Base-by-base conservation (phyloP, 2,113 vertebrate species). In the Fulica atra region DNA sequence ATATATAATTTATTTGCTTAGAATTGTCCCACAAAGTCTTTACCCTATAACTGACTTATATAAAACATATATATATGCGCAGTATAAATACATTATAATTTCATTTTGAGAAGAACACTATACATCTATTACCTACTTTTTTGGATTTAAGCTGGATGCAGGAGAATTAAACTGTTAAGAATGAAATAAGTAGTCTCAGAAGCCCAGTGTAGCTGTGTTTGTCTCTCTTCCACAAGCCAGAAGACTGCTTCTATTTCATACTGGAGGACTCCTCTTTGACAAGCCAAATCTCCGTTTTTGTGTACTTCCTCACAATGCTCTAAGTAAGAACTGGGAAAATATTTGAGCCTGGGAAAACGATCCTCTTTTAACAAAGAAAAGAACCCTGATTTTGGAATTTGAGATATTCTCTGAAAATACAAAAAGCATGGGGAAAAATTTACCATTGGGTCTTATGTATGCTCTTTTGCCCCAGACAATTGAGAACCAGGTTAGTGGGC, bases 301-400 rank as follows among this genome's bases (percentile, higher is more conserved):
- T 1, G 2, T 35, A 33, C 21, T 77, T 61, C 57, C 7, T 61
- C 7, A 16, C 2, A 2, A 13, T 33, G 5, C 12, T 44, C 3
- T 17, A 19, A 50, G 23, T 66, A 54, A 70, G 44, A 80, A 54
- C 19, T 17, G 9, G 24, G n/a, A 65, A 73, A 80, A n/a, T 57
- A 25, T 57, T 6, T 53, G 57, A 81, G 36, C 21, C 24, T 68
- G 25, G 6, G 33, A 77, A 59, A 81, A 61, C 3, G 1, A 69
- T 40, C 35, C 10, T 82, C 16, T 69, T 71, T 50, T 50, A 57
- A 64, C 8, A 35, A 72, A 64, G n/a, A 50, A 50, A 9, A 48
- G 46, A 20, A 6, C 3, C 4, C 15, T 50, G 17, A 26, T 53
- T 25, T 25, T 38, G 48, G 31, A 78, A 12, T n/a, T 80, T 48